phyloP scores from a whole-genome alignment of 2,888 invertebrate genomes.

The Myopa testacea region DNA sequence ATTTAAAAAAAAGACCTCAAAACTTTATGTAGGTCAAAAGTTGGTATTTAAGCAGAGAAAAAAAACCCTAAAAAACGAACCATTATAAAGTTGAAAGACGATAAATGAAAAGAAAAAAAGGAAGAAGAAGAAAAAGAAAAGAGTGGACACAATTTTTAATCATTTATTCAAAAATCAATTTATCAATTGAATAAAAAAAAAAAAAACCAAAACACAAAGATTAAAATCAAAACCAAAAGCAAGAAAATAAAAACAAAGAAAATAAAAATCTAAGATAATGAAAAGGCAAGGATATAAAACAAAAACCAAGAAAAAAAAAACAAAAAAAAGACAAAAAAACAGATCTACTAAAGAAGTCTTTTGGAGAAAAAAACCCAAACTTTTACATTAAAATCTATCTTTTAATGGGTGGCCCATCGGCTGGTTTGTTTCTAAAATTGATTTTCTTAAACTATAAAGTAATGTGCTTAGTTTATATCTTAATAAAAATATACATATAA shows the following conservation, averaged over 20 bases:
- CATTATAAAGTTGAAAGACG: not conserved
- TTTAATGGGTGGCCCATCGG: not conserved
- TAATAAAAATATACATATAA: too few relatives aligned
- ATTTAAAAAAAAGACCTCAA: too few relatives aligned
- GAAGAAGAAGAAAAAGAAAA: too few relatives aligned
- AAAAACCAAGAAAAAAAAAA: too few relatives aligned
- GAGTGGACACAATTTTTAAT: not conserved
- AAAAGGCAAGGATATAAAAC: not conserved
- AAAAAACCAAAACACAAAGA: not conserved
- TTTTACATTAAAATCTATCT: too few relatives aligned
- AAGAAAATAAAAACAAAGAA: not conserved
- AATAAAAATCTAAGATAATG: not conserved
- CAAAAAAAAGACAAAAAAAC: too few relatives aligned
- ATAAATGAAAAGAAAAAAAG: not conserved
- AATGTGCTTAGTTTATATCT: too few relatives aligned
- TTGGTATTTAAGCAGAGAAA: not conserved
- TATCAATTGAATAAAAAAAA: not conserved
- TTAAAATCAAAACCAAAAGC: too few relatives aligned
- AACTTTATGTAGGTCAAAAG: too few relatives aligned
- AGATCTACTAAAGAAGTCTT: too few relatives aligned
- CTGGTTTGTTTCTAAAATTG: not conserved
- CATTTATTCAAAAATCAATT: too few relatives aligned
- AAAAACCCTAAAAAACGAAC: not conserved
- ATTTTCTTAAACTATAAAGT: not conserved
- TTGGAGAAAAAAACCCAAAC: too few relatives aligned